Percentiles rank a stretch among this genome's conserved stretches.
phyloP scores from a whole-genome alignment of 1,140 invertebrate species.

The Drosophila nebulosa region DNA sequence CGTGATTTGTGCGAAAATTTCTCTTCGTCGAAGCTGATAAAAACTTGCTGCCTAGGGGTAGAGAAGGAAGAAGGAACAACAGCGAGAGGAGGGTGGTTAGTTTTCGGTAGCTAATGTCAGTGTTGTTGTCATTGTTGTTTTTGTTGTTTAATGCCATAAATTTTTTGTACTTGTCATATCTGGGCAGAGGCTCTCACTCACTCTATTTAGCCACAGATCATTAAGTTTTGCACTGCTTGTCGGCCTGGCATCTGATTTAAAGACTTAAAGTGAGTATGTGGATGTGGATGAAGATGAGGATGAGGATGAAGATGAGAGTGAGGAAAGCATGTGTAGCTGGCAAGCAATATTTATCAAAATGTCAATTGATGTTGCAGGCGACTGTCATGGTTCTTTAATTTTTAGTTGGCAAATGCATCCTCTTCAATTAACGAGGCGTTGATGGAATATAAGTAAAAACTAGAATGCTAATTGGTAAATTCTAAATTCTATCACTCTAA shows the following conservation, averaged over 20 bases:
- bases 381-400: constrained; percentile 55
- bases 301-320: not conserved
- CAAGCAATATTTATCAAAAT: constrained; percentile 48
- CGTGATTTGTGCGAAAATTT: constrained; percentile 75
- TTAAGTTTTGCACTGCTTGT: constrained; percentile 64
- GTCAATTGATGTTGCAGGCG: constrained; percentile 46
- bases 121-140: constrained; percentile 38
- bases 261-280: constrained; percentile 27
- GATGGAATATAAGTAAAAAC: constrained; percentile 34
- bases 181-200: constrained; percentile 19
- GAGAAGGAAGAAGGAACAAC: not conserved
- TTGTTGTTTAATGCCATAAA: constrained; percentile 70
- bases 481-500: not conserved
- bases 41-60: constrained; percentile 8
- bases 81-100: constrained; percentile 31
- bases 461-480: not conserved
- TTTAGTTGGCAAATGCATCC: constrained; percentile 32
- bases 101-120: constrained; percentile 35
- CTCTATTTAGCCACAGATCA: constrained; percentile 70
- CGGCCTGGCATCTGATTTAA: constrained; percentile 59
- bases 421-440: constrained; percentile 63
- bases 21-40: constrained; percentile 51
- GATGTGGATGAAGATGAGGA: no score
- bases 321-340: not conserved
- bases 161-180: constrained; percentile 75